A percentile compares a stretch with the other conserved stretches of the same genome.
Evolutionary conservation across 2,888 invertebrate genomes (phyloP).

Genomic region (Chrysodeixis includens): DNA sequence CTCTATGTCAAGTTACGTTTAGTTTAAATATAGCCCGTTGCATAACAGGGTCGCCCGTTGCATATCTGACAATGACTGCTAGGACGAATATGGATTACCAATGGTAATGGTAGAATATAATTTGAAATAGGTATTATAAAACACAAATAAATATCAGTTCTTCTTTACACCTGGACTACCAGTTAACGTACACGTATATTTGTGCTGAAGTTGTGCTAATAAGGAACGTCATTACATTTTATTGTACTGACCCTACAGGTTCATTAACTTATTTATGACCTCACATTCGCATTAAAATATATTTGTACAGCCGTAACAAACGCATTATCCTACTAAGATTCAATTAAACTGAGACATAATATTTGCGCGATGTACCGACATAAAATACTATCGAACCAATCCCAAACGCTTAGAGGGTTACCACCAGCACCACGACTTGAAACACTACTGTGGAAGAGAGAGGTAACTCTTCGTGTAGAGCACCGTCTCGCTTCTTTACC

Average conservation of each 20-base stretch:
- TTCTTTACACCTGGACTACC: neutral
- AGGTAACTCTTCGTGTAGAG: no score
- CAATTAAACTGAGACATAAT: conserved; percentile 34
- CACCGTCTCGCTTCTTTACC: no score
- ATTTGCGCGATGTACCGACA: conserved; percentile 25
- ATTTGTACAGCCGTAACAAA: conserved; percentile 62
- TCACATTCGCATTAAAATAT: conserved; percentile 50
- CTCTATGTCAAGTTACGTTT: neutral
- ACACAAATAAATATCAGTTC: neutral
- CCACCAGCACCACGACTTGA: no score
- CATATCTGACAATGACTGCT: neutral
- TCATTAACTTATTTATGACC: conserved; percentile 29
- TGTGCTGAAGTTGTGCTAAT: conserved; percentile 11
- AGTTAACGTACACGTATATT: conserved; percentile 3
- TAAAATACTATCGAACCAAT: conserved; percentile 25
- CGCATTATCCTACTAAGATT: conserved; percentile 57
- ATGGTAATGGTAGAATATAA: neutral
- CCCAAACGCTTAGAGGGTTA: conserved; percentile 13
- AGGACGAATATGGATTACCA: neutral
- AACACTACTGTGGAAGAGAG: no score
- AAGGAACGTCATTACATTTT: conserved; percentile 10
- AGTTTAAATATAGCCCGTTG: neutral
- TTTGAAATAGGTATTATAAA: neutral
- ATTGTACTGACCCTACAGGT: conserved; percentile 30
- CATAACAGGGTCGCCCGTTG: neutral